phyloP scores from a whole-genome alignment of 2,113 vertebrate genomes.

The Platanista minor region DNA sequence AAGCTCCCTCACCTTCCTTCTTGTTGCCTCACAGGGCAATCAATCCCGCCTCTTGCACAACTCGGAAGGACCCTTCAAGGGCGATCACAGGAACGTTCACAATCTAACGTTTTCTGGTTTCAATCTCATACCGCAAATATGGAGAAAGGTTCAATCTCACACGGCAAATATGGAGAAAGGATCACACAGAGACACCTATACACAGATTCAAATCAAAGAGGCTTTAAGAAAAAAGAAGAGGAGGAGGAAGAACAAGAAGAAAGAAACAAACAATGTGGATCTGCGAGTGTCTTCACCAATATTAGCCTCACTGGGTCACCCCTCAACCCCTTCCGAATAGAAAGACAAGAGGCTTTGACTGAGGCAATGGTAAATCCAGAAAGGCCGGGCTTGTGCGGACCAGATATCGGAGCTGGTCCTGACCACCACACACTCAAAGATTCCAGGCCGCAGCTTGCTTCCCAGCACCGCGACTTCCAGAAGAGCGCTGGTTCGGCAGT shows the following conservation, averaged over 20 bases:
- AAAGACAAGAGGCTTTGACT: not conserved
- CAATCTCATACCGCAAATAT: not conserved
- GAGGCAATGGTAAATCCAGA: not conserved
- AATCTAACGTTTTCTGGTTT: not conserved
- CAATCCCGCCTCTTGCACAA: not conserved
- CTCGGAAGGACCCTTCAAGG: not conserved
- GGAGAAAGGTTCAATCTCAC: not conserved
- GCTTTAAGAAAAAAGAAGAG: not conserved
- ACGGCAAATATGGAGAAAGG: not conserved
- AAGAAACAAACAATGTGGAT: not conserved
- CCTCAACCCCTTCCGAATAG: not conserved
- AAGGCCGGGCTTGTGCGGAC: not conserved
- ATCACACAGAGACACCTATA: not conserved
- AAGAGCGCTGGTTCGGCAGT: not conserved
- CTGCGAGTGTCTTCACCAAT: not conserved
- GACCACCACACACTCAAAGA: not conserved
- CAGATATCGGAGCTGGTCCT: not conserved
- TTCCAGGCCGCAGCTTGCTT: not conserved
- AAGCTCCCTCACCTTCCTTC: not conserved
- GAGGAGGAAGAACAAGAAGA: not conserved
- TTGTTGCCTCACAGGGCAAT: not conserved
- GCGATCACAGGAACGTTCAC: not conserved
- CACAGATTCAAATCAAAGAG: not conserved
- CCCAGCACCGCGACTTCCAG: not conserved
- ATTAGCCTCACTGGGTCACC: not conserved